Evolutionary conservation across 2,797 vertebrate genomes (phyloP).

Genomic region (Melanotaenia trifasciata): DNA sequence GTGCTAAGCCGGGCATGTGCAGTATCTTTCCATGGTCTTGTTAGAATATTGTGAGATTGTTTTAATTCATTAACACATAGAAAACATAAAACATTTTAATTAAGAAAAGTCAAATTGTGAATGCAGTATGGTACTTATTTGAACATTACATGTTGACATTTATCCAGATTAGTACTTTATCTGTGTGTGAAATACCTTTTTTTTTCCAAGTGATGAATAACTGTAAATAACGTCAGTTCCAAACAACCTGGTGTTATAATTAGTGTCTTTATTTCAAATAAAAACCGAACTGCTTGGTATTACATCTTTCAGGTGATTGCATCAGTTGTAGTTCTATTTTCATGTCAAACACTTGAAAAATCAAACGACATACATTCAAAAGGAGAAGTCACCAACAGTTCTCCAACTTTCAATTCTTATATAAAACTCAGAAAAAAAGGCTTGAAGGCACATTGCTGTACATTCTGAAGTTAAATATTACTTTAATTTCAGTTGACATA

Average conservation of each 20-base stretch:
- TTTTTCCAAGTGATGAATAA: neutral
- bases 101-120: neutral
- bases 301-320: constrained; percentile 16
- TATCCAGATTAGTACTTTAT: constrained; percentile 1
- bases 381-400: constrained; percentile 16
- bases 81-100: neutral
- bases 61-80: too few relatives aligned
- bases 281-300: constrained; percentile 40
- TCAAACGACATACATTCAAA: constrained; percentile 25
- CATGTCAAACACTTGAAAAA: constrained; percentile 9
- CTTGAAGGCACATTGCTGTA: constrained; percentile 65
- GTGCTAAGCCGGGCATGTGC: neutral
- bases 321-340: constrained; percentile 11
- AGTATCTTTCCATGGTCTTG: constrained; percentile 17
- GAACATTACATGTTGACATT: neutral
- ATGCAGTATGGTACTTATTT: neutral
- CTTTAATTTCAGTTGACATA: constrained; percentile 50
- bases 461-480: constrained; percentile 53
- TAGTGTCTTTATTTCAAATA: constrained; percentile 73
- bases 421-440: constrained; percentile 31
- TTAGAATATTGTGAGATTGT: neutral
- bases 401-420: constrained; percentile 36
- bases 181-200: neutral
- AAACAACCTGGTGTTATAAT: constrained; percentile 34
- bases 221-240: constrained; percentile 3